Evolutionary conservation across 2,113 vertebrate genomes (phyloP), one percentile per base, ranked within the genome.

Genomic region (Istiophorus platypterus): DNA sequence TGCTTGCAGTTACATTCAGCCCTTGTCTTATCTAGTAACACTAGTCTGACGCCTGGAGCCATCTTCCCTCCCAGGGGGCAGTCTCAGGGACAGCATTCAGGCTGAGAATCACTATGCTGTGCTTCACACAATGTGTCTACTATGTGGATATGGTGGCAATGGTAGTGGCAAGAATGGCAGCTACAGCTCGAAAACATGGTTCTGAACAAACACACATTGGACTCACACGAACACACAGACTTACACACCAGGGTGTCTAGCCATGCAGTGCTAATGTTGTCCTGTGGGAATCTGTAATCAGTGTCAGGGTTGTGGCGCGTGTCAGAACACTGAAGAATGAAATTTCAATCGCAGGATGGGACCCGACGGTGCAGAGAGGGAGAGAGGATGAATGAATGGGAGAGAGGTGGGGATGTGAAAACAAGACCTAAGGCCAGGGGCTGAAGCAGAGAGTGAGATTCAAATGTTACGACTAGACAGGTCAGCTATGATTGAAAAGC

Each of bases 281-380:
- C 84, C 81, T 78, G 81, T 78, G 82, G 73, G 73, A 85, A 37
- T 65, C 73, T 61, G 82, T 87, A 87, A 91, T 85, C 84, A 88
- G 75, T 47, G 68, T 76, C 52, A 71, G 79, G 39, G 47, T 45
- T 64, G 69, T 29, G 65, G 72, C 69, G 73, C 73, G 4, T 81
- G 78, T 79, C 81, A 54, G 78, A 80, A 80, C 79, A 82, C 49
- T 26, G 41, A 70, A 24, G 49, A 85, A 47, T 72, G 71, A 89
- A 80, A 89, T 85, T 80, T 88, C 80, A 78, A 74, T 82, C 13
- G 34, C 76, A 51, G 72, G 68, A 77, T 67, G 67, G 47, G 72
- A 80, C 47, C 68, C 70, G 74, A 77, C 34, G 29, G 79, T 42
- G 76, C 66, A 64, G 62, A 56, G 57, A 75, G 56, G n/a, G 26